Evolutionary conservation across 2,797 vertebrate species (phyloP), one percentile per base, ranked within the genome.

Genomic region (Florisuga fusca): DNA sequence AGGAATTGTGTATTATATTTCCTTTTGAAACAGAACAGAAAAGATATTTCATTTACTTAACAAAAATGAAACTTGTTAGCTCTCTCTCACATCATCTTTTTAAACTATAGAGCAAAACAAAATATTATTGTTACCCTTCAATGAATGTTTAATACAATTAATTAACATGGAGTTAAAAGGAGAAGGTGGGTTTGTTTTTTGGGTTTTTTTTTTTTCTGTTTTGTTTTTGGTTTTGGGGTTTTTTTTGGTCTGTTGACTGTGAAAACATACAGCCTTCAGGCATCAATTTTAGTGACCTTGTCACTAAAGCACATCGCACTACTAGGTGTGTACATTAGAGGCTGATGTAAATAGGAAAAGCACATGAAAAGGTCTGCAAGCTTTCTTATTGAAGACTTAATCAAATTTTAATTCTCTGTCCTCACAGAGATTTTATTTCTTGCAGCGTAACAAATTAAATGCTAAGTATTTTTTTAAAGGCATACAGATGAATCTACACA

Each of bases 251-350:
- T 38, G 38, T 38, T 33, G 38, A 55, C 41, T 66, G 12, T 62
- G 57, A 67, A 89, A 84, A 84, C 33, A 74, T 7, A 68, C 78
- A 87, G 31, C 15, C 15, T 57, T 31, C 38, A 66, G 85, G n/a
- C 85, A 72, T n/a, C 19, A 92, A 19, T 77, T 84, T n/a, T 43
- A 67, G 29, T 19, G 26, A 79, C 15, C 6, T 74, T 63, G 41
- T 74, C 26, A 48, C n/a, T 84, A 50, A 6, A 69, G 20, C 26
- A 46, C 29, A 36, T 33, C 0, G 0, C 26, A 34, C 45, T 50
- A 54, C 18, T 46, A 25, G 5, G 7, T 13, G 4, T 45, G 10
- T 41, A 36, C 23, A 59, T 29, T 14, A 51, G 31, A 80, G 22
- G 21, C 15, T 72, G 26, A 80, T 16, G 9, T 13, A 87, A 91